phyloP scores from a whole-genome alignment of 2,888 invertebrate genomes.

The Megamerina dolium region DNA sequence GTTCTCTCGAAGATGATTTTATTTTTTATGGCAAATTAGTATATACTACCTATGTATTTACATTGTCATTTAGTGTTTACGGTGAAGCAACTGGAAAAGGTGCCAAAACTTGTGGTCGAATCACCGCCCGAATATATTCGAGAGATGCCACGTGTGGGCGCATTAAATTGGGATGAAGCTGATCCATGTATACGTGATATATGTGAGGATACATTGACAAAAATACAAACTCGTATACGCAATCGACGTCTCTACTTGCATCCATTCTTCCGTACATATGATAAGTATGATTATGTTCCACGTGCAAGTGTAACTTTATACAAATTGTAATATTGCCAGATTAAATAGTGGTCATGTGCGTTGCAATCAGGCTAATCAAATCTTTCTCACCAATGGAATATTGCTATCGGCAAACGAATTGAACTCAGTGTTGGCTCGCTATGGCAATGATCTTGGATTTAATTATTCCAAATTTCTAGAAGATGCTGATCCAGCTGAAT shows the following conservation, averaged over 20 bases:
- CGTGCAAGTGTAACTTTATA: too few species aligned
- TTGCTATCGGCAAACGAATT: slow-evolving; percentile 61
- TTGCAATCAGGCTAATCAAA: slow-evolving; percentile 64
- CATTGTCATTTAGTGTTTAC: slow-evolving; percentile 55
- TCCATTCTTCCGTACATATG: slow-evolving; percentile 65
- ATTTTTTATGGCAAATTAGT: not conserved
- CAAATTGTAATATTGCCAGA: too few species aligned
- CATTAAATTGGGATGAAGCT: slow-evolving; percentile 50
- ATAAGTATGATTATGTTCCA: slow-evolving; percentile 52
- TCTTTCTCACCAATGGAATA: slow-evolving; percentile 62
- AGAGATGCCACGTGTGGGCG: slow-evolving; percentile 51
- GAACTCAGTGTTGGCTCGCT: slow-evolving; percentile 63
- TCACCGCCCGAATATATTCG: slow-evolving; percentile 54
- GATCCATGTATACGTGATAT: slow-evolving; percentile 47
- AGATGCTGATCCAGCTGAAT: slow-evolving; percentile 52
- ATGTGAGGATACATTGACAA: slow-evolving; percentile 59
- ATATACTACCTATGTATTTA: not conserved
- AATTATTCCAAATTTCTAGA: slow-evolving; percentile 65
- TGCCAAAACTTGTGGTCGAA: slow-evolving; percentile 55
- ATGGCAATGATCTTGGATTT: slow-evolving; percentile 70
- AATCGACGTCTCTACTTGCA: slow-evolving; percentile 61
- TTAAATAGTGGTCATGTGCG: slow-evolving; percentile 67
- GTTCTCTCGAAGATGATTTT: not conserved
- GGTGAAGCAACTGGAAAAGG: slow-evolving; percentile 62
- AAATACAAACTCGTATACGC: slow-evolving; percentile 57